A percentile compares a stretch with the other conserved stretches of the same genome.
These are phyloP conservation scores for Pitta sordida DNA, from an alignment of 2,113 vertebrate genomes.

Conservation along the genomic window DNA sequence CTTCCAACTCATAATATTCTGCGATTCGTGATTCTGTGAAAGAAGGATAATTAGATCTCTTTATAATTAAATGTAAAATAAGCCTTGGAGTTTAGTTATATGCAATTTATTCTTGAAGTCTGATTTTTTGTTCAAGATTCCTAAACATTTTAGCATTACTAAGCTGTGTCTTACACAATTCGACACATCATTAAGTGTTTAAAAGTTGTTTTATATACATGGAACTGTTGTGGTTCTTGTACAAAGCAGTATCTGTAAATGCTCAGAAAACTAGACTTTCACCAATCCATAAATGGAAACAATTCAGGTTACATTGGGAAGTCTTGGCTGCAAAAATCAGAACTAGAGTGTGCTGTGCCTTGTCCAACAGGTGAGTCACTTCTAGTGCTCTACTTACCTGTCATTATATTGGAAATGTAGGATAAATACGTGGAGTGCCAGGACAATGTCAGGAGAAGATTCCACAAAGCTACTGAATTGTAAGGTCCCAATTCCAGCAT, in stretches of 20 bases:
- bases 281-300: background rate
- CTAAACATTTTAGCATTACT: background rate
- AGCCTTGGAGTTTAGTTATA: background rate
- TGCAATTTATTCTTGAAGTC: background rate
- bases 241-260: background rate
- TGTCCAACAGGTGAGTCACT: background rate
- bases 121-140: background rate
- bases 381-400: background rate
- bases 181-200: background rate
- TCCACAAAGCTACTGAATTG: background rate
- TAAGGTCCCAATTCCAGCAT: background rate
- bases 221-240: background rate
- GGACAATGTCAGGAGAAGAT: background rate
- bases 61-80: background rate
- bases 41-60: background rate
- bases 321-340: background rate
- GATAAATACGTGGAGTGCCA: background rate
- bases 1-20: too few species aligned
- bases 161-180: background rate
- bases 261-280: background rate
- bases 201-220: background rate
- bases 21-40: too few species aligned
- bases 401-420: background rate
- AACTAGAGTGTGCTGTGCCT: background rate
- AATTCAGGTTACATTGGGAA: background rate